These are phyloP conservation scores for Nymphalis urticae DNA, from an alignment of 2,888 invertebrate species.

Conservation along the genomic window DNA sequence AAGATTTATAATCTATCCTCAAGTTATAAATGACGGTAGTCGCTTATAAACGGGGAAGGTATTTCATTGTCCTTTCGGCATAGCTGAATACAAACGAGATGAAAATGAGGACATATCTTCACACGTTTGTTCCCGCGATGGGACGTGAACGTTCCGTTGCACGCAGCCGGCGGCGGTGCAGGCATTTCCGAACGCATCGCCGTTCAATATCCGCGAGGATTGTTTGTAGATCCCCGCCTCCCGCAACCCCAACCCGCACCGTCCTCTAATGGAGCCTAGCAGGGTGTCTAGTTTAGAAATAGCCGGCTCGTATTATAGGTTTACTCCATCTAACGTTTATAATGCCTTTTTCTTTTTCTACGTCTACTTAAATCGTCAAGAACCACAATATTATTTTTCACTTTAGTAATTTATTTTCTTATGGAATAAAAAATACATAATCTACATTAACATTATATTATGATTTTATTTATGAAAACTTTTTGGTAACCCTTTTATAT, in stretches of 20 bases:
- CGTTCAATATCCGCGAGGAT: constrained; percentile 80
- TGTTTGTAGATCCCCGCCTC: constrained; percentile 66
- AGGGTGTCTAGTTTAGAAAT: constrained; percentile 62
- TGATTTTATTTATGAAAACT: too few relatives aligned
- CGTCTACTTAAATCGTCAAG: background rate
- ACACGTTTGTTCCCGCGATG: constrained; percentile 66
- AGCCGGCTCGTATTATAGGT: constrained; percentile 50
- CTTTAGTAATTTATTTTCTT: background rate
- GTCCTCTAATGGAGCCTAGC: constrained; percentile 52
- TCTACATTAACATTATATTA: too few relatives aligned
- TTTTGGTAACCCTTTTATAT: too few relatives aligned
- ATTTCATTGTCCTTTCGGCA: constrained; percentile 37
- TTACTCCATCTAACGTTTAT: constrained; percentile 34
- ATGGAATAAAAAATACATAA: too few relatives aligned
- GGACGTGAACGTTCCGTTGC: constrained; percentile 62
- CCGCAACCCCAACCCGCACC: constrained; percentile 41
- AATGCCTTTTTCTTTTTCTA: constrained; percentile 11
- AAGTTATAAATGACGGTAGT: constrained; percentile 19
- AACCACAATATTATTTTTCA: background rate
- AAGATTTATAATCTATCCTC: constrained; percentile 7
- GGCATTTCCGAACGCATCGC: constrained; percentile 79
- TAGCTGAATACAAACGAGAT: constrained; percentile 57
- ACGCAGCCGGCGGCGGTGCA: constrained; percentile 66
- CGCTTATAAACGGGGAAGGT: constrained; percentile 23
- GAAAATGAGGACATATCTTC: constrained; percentile 69